These are phyloP conservation scores for Euwallacea fornicatus DNA, from an alignment of 1,140 invertebrate species.

Conservation along the genomic window DNA sequence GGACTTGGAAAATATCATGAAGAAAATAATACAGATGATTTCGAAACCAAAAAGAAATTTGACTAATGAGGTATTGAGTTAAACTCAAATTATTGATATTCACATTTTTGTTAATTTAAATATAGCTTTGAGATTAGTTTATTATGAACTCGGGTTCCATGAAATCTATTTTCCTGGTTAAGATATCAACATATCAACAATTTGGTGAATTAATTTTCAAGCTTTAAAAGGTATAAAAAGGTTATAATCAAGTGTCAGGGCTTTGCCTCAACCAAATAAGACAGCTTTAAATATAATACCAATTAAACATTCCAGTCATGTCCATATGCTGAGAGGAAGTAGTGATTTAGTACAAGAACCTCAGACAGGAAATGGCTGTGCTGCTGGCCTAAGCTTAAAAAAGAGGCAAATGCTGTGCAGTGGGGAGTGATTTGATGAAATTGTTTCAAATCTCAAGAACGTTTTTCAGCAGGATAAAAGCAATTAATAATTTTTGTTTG, in stretches of 20 bases:
- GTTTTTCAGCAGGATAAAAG: neutral
- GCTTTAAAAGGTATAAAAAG: neutral
- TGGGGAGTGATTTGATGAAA: too few relatives aligned
- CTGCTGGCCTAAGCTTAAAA: constrained; percentile 35
- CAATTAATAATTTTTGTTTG: neutral
- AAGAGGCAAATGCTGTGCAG: constrained; percentile 24
- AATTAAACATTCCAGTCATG: constrained; percentile 46
- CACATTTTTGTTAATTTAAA: neutral
- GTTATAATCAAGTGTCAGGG: neutral
- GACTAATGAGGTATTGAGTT: too few relatives aligned
- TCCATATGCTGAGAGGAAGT: constrained; percentile 40
- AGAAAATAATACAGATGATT: too few relatives aligned
- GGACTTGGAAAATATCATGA: too few relatives aligned
- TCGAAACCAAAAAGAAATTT: too few relatives aligned
- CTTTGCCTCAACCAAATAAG: neutral
- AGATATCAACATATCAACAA: neutral
- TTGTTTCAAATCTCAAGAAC: too few relatives aligned
- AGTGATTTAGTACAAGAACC: constrained; percentile 38
- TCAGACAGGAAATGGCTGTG: constrained; percentile 43
- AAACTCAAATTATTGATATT: neutral
- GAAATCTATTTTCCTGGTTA: neutral
- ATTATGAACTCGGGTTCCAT: neutral
- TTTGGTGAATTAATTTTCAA: neutral
- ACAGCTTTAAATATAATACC: constrained; percentile 30
- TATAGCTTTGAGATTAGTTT: neutral